Evolutionary conservation across 2,888 invertebrate genomes (phyloP).

Genomic region (Dorcus hopei): DNA sequence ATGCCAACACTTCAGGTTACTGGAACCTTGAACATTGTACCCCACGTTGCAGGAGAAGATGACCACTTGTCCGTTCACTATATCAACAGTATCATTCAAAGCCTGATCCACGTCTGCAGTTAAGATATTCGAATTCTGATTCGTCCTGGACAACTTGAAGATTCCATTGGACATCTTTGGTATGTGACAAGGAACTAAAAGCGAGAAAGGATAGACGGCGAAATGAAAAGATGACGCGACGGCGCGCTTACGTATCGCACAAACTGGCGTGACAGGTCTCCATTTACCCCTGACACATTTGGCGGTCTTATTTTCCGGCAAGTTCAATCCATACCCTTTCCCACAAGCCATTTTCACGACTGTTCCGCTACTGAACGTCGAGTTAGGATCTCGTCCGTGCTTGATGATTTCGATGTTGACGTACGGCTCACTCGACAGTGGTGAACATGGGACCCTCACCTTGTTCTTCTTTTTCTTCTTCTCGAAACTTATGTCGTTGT

Average conservation of each 20-base stretch:
- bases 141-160: conserved; percentile 56
- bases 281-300: conserved; percentile 81
- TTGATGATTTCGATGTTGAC: conserved; percentile 70
- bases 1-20: conserved; percentile 72
- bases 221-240: not conserved
- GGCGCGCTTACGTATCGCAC: conserved; percentile 67
- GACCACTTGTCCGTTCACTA: conserved; percentile 69
- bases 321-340: conserved; percentile 72
- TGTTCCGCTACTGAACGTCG: conserved; percentile 72
- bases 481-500: conserved; percentile 26
- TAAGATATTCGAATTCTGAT: conserved; percentile 33
- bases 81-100: conserved; percentile 58
- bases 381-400: conserved; percentile 67
- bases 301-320: conserved; percentile 70
- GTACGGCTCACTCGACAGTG: conserved; percentile 62
- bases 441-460: conserved; percentile 64
- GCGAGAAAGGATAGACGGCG: conserved; percentile 11
- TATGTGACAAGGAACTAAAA: conserved; percentile 66
- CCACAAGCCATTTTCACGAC: conserved; percentile 73
- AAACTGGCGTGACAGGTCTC: conserved; percentile 79
- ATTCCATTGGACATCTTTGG: conserved; percentile 68
- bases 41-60: conserved; percentile 75
- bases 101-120: conserved; percentile 53
- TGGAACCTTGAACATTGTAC: conserved; percentile 67
- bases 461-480: conserved; percentile 24